Base-by-base conservation (phyloP, 2,888 invertebrate genomes). In the Sympetrum striolatum region DNA sequence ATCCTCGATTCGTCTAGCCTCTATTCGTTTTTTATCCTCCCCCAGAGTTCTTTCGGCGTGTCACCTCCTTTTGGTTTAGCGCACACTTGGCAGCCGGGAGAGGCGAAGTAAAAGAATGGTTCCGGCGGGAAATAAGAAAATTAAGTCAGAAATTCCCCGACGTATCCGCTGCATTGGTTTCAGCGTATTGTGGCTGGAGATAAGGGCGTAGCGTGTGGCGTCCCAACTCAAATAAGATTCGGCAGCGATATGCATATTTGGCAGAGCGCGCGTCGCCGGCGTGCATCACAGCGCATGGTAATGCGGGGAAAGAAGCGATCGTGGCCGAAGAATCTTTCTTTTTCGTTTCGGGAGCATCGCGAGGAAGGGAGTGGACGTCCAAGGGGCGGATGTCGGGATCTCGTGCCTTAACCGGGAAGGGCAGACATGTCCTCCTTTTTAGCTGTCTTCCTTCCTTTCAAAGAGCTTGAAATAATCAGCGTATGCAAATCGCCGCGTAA, bases 151-250 rank as follows among this genome's bases (percentile, higher is more conserved):
- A 64, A 86, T 86, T 86, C 86, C 86, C 60, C 86, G 60, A 37
- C 86, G 86, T 86, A 86, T 86, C 86, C 86, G 22, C 37, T 86
- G 86, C 86, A 86, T 48, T 39, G 86, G 86, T n/a, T 58, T 58
- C 18, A 82, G 82, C 58, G 53, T 86, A 60, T 31, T 73, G 73
- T 73, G 73, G 73, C 31, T 12, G 73, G 31, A 73, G 31, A 39
- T 35, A 25, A 37, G 37, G 60, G 86, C 86, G 82, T 48, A 82
- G 48, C 82, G 86, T 86, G 86, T 86, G 86, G 86, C 86, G 86
- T 86, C 86, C 60, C 86, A 86, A 82, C 58, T 82, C 82, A 82
- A 82, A 82, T 86, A 86, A 86, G 86, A 86, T 86, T 86, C 86
- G 86, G 60, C 60, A 14, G n/a, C 86, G 86, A 86, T 86, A 86